phyloP scores from a whole-genome alignment of 2,113 vertebrate species.

The Orthochromis malagaraziensis region DNA sequence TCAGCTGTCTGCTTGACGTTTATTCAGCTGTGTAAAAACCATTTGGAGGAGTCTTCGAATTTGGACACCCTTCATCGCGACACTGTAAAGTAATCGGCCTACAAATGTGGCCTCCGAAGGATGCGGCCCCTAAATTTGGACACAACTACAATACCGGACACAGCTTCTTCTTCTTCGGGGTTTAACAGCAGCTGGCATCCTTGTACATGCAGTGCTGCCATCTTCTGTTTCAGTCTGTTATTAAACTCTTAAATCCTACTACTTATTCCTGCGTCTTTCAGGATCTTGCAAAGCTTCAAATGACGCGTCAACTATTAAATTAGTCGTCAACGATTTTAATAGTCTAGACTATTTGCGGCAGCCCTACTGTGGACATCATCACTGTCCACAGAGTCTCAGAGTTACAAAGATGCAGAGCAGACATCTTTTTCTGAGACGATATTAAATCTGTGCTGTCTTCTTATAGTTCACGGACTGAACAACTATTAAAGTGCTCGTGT shows the following conservation, averaged over 20 bases:
- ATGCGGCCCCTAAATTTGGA: background rate
- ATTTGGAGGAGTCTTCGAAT: background rate
- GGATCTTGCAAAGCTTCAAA: rapidly evolving
- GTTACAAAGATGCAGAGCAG: background rate
- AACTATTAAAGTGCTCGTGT: background rate
- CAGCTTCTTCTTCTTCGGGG: background rate
- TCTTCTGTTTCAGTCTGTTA: background rate
- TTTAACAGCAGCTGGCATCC: background rate
- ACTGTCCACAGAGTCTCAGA: background rate
- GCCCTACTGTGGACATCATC: background rate
- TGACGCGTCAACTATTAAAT: background rate
- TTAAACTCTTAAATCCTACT: background rate
- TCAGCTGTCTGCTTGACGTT: too few species aligned
- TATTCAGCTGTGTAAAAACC: too few species aligned
- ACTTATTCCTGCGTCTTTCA: rapidly evolving
- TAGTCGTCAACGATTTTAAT: rapidly evolving
- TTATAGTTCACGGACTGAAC: background rate
- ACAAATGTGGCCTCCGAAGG: background rate
- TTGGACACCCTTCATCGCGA: background rate
- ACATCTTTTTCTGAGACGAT: background rate
- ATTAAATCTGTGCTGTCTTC: background rate
- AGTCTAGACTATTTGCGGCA: background rate
- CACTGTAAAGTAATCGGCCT: background rate
- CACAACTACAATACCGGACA: rapidly evolving
- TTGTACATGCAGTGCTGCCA: background rate